Evolutionary conservation across 2,888 invertebrate genomes (phyloP).

Genomic region (Antheraea yamamai): DNA sequence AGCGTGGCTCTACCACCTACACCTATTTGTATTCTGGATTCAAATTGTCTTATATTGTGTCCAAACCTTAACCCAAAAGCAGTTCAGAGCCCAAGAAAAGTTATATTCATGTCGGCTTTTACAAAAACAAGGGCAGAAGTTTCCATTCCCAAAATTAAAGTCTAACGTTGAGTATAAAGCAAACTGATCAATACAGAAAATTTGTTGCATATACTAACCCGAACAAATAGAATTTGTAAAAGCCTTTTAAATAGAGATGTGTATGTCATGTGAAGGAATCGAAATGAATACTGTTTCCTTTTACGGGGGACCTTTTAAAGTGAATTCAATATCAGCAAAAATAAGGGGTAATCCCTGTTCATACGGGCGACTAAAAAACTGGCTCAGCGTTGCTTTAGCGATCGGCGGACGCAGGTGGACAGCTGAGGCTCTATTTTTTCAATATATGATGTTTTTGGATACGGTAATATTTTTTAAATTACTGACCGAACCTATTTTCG

Average conservation of each 20-base stretch:
- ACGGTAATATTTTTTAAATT: constrained; percentile 8
- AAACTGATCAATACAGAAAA: background rate
- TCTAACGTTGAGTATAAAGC: background rate
- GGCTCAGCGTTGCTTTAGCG: constrained; percentile 14
- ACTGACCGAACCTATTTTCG: no score
- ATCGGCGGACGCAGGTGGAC: constrained; percentile 16
- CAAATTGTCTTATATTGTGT: no score
- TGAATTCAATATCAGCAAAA: constrained; percentile 21
- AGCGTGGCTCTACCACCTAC: no score
- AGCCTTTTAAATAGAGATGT: background rate
- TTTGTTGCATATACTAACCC: background rate
- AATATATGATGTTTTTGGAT: constrained; percentile 9
- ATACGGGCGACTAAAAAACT: constrained; percentile 17
- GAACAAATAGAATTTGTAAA: background rate
- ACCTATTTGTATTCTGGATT: no score
- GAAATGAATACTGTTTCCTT: constrained; percentile 6
- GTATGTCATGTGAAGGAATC: background rate
- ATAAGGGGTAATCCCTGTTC: constrained; percentile 19
- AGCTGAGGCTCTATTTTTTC: constrained; percentile 1
- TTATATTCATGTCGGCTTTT: no score
- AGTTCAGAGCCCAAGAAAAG: no score
- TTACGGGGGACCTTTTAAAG: constrained; percentile 8
- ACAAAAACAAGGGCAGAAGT: no score
- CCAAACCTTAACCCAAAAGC: no score
- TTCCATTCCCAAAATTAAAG: no score